Base-by-base conservation (phyloP, 2,113 vertebrate species). In the Anarhynchus alexandrinus region DNA sequence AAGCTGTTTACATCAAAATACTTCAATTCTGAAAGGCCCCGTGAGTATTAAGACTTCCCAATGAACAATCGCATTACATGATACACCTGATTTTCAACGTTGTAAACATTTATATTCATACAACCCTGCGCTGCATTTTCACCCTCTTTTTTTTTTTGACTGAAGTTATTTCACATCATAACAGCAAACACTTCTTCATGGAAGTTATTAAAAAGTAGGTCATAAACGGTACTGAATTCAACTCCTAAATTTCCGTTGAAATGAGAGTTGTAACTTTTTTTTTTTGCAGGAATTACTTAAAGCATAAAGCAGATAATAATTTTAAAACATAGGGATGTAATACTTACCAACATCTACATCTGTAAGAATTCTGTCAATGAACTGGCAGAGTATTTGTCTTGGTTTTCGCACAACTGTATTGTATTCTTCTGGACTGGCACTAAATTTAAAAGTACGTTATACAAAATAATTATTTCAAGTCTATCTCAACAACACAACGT, bases 331-430 rank as follows among this genome's bases (percentile, higher is more conserved):
- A 69, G 7, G 6, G 25, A 36, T 10, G 11, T 26, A 57, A 86
- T 66, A 97, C 99, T 98, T 97, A 99, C 99, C 99, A 74, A 99
- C 99, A 93, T 99, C 99, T 65, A 99, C 99, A 95, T 99, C 99
- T 86, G 99, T 99, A 94, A 99, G 98, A 88, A 99, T 99, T 96
- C 99, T 98, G 97, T 99, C 99, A 97, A 99, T 99, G 85, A 99
- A 99, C 97, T 99, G 99, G 93, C 99, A 99, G 6, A 99, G 98
- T 95, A 99, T 99, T 97, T 99, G 99, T 96, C 99, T 98, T 70
- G 99, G 99, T 91, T 99, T 99, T 98, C 99, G 99, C 57, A 99
- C 99, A 79, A 98, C 98, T 18, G 95, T 94, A 66, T 98, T 98
- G 96, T 99, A 99, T 36, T 99, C 99, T 36, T 98, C 98, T 29